A percentile compares a stretch with the other conserved stretches of the same genome.
phyloP scores from a whole-genome alignment of 2,888 invertebrate genomes.

The Campaea margaritaria region DNA sequence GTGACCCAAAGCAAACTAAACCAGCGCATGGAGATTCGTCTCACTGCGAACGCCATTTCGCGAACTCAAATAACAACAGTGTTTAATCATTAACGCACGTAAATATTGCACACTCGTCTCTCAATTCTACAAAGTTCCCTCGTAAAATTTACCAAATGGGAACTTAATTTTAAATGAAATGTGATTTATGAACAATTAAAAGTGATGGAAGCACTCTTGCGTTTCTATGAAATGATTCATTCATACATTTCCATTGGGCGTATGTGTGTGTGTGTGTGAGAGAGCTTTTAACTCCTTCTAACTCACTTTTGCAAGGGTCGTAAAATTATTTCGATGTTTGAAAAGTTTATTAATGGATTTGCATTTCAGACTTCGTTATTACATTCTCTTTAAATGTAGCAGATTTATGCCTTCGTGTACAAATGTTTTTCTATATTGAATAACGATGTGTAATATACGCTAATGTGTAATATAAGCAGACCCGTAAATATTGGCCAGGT shows the following conservation, averaged over 20 bases:
- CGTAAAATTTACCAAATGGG: conserved; percentile 62
- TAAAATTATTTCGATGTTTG: conserved; percentile 32
- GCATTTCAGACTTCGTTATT: conserved; percentile 11
- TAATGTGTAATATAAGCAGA: conserved; percentile 1
- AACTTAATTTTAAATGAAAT: conserved; percentile 61
- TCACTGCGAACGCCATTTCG: conserved; percentile 17
- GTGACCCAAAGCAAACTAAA: conserved; percentile 14
- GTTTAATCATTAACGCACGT: conserved; percentile 50
- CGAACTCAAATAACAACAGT: conserved; percentile 36
- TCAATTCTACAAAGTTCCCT: conserved; percentile 56
- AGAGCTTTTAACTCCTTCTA: conserved; percentile 12
- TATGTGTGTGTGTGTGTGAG: conserved; percentile 29
- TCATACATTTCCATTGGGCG: conserved; percentile 38
- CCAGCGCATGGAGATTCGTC: conserved; percentile 12
- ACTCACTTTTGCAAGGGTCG: conserved; percentile 17
- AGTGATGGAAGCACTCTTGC: conserved; percentile 53
- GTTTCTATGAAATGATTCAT: conserved; percentile 50
- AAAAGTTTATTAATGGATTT: conserved; percentile 28
- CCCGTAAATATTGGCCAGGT: conserved; percentile 2
- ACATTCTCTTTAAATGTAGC: conserved; percentile 13
- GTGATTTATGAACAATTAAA: conserved; percentile 67
- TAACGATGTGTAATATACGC: no score
- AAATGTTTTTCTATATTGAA: no score
- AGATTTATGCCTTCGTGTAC: conserved; percentile 1
- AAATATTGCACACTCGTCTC: conserved; percentile 52